Percentiles rank a stretch among this genome's conserved stretches.
Conservation (phyloP, 2,113 vertebrate genomes). For the Apodemus speciosus region DNA sequence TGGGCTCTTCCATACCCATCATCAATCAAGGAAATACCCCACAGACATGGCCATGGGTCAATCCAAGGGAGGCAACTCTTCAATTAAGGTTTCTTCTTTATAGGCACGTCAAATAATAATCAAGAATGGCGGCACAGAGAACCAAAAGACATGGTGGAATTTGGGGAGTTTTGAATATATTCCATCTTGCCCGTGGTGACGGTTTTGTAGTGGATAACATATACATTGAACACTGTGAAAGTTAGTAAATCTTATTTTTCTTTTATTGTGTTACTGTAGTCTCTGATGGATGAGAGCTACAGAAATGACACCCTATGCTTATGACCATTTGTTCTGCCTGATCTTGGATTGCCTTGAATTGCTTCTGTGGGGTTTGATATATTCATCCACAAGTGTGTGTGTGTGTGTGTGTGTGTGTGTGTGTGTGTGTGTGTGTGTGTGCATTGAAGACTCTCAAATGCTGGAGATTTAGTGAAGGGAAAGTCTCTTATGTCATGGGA, state of each 20-base stretch:
- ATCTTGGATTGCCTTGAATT: not conserved
- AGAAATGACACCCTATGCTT: not conserved
- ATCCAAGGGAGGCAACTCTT: not conserved
- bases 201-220: not conserved
- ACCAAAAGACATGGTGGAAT: not conserved
- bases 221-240: not conserved
- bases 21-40: no score
- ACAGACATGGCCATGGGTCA: not conserved
- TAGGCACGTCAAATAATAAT: not conserved
- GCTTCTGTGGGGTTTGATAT: not conserved
- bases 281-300: constrained; percentile 7
- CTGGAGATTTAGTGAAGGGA: not conserved
- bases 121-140: not conserved
- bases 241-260: not conserved
- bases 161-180: not conserved
- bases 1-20: not conserved
- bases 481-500: not conserved
- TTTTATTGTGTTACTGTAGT: not conserved
- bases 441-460: not conserved
- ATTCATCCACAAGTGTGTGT: not conserved
- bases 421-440: not conserved
- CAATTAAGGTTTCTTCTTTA: not conserved
- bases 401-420: not conserved
- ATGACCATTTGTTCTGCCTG: not conserved
- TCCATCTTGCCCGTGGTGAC: not conserved